phyloP scores from a whole-genome alignment of 30 jellyfish, hydroid and myxozoan genomes.

The Aurelia sp. region DNA sequence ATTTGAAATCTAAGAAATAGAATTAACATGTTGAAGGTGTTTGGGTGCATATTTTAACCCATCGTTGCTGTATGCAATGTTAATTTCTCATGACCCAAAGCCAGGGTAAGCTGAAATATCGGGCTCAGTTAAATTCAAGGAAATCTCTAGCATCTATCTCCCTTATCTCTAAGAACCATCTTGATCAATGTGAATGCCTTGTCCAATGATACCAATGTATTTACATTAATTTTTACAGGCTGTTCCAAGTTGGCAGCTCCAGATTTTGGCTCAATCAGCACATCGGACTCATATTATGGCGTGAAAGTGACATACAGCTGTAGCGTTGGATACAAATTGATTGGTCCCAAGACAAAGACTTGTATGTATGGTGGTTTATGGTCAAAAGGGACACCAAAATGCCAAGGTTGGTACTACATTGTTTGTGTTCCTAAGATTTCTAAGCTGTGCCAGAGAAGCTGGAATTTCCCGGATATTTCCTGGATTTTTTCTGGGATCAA shows the following conservation, averaged over 20 bases:
- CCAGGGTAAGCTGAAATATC: not conserved
- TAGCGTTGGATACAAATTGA: slow-evolving; percentile 47
- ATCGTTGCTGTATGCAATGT: no score
- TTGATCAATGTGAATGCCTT: not conserved
- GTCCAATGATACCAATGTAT: not conserved
- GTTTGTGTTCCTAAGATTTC: not conserved
- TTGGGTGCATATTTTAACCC: no score
- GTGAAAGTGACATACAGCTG: slow-evolving; percentile 69
- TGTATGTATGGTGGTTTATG: slow-evolving; percentile 88
- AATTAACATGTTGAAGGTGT: no score
- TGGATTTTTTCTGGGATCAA: no score
- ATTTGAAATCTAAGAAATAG: no score
- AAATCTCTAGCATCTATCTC: not conserved
- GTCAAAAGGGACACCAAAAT: slow-evolving; percentile 76
- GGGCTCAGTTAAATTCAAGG: not conserved
- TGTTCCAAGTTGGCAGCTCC: slow-evolving; percentile 61
- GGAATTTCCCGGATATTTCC: no score
- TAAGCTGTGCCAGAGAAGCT: not conserved
- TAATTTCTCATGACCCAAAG: no score
- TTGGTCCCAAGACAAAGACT: slow-evolving; percentile 43
- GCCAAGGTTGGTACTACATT: slow-evolving; percentile 69
- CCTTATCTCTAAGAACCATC: not conserved
- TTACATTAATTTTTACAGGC: slow-evolving; percentile 20
- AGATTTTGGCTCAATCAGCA: slow-evolving; percentile 68
- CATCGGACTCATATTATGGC: slow-evolving; percentile 66